A percentile compares a stretch with the other conserved stretches of the same genome.
Conservation (phyloP, 1,140 invertebrate genomes). For the Orius laevigatus region DNA sequence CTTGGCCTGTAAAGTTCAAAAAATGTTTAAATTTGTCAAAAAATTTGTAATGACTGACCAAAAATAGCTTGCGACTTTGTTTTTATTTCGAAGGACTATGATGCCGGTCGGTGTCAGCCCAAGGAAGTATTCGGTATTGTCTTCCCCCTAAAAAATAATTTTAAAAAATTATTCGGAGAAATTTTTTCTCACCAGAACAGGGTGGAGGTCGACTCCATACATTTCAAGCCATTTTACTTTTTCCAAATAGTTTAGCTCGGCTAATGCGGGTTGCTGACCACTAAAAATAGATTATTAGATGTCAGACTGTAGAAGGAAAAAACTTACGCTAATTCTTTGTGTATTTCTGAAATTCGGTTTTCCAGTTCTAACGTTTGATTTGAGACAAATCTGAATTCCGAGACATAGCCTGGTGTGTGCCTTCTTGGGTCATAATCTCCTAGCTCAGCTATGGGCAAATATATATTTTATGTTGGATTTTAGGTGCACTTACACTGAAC, state of each 20-base stretch:
- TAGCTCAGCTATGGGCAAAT: constrained; percentile 66
- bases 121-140: constrained; percentile 91
- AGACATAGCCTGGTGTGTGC: constrained; percentile 83
- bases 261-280: constrained; percentile 48
- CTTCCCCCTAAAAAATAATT: constrained; percentile 64
- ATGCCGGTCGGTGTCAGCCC: constrained; percentile 95
- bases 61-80: constrained; percentile 97
- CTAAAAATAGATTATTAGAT: constrained; percentile 28
- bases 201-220: constrained; percentile 69
- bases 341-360: constrained; percentile 70
- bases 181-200: constrained; percentile 44
- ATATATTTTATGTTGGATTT: background rate
- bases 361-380: constrained; percentile 88
- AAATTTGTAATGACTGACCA: constrained; percentile 43
- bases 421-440: constrained; percentile 87
- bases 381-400: constrained; percentile 89
- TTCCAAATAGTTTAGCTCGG: constrained; percentile 57
- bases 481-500: constrained; percentile 77
- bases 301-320: background rate
- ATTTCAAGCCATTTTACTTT: constrained; percentile 71
- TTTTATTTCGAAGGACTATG: constrained; percentile 85
- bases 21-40: too few relatives aligned
- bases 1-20: constrained; percentile 58
- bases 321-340: constrained; percentile 66
- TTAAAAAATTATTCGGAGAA: constrained; percentile 22